Percentiles rank a stretch among this genome's conserved stretches.
phyloP scores from a whole-genome alignment of 2,113 vertebrate species.

The Australoheros scitulus region DNA sequence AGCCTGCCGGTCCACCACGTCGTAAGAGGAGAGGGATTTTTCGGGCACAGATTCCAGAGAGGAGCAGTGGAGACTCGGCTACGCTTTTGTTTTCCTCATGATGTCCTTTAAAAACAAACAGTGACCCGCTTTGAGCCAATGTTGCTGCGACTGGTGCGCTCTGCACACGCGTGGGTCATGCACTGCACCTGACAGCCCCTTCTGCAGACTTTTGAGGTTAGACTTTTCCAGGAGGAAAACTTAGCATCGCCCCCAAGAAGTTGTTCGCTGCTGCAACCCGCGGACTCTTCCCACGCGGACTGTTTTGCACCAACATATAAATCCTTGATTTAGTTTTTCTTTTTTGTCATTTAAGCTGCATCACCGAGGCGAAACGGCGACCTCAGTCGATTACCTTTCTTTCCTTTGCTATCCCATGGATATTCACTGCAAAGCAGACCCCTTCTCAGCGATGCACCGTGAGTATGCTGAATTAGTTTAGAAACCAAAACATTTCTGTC shows the following conservation, averaged over 20 bases:
- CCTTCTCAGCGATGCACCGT: constrained; percentile 99
- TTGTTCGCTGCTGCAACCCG: constrained; percentile 54
- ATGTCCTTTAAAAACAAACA: constrained; percentile 74
- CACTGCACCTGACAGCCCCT: constrained; percentile 79
- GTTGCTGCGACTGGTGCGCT: constrained; percentile 69
- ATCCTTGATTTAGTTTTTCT: constrained; percentile 34
- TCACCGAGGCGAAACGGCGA: constrained; percentile 97
- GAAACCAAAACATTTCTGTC: not conserved
- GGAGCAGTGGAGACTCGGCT: constrained; percentile 68
- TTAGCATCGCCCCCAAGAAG: constrained; percentile 66
- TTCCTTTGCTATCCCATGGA: constrained; percentile 99
- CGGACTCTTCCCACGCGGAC: constrained; percentile 69
- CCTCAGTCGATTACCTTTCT: constrained; percentile 98
- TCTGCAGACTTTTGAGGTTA: constrained; percentile 48
- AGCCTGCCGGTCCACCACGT: constrained; percentile 58
- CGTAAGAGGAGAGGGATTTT: constrained; percentile 64
- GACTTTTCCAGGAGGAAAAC: constrained; percentile 68
- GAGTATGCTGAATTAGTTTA: constrained; percentile 85
- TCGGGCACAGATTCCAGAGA: constrained; percentile 61
- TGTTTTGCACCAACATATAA: constrained; percentile 47
- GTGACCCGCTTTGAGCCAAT: constrained; percentile 70
- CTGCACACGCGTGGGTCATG: constrained; percentile 78
- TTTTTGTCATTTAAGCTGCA: constrained; percentile 89
- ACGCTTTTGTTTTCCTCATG: constrained; percentile 52
- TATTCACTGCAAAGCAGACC: constrained; percentile 99